These are phyloP conservation scores for Athetis lepigone DNA, from an alignment of 2,888 invertebrate species.

Conservation along the genomic window DNA sequence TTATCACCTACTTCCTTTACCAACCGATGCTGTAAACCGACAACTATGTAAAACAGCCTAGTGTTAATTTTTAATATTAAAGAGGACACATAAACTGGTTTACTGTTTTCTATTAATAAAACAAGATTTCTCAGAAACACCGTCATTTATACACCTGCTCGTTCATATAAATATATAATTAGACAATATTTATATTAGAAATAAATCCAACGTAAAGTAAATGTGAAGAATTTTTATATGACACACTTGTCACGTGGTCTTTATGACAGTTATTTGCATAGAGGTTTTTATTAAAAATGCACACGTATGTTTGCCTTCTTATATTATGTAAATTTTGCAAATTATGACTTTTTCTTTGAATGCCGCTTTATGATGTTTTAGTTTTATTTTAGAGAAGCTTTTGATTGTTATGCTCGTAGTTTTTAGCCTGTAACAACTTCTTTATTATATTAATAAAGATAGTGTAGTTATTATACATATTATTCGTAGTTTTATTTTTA, in stretches of 20 bases:
- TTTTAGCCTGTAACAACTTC: no score
- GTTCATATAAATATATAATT: constrained; percentile 59
- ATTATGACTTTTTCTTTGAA: constrained; percentile 42
- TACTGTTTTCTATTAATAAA: constrained; percentile 69
- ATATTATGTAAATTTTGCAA: constrained; percentile 45
- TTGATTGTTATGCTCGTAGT: no score
- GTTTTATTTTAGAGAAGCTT: constrained; percentile 28
- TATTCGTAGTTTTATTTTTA: no score
- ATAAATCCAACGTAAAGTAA: constrained; percentile 39
- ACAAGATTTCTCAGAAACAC: constrained; percentile 66
- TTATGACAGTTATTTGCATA: constrained; percentile 40
- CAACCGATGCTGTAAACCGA: constrained; percentile 28
- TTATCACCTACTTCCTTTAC: constrained; percentile 57
- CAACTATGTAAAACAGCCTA: constrained; percentile 54
- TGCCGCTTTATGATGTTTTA: constrained; percentile 13
- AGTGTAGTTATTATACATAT: no score
- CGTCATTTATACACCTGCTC: constrained; percentile 36
- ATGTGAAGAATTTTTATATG: constrained; percentile 38
- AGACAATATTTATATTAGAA: constrained; percentile 55
- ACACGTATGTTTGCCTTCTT: constrained; percentile 31
- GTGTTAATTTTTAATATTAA: constrained; percentile 66
- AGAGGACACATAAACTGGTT: constrained; percentile 68
- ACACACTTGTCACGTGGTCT: constrained; percentile 26
- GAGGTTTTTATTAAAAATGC: constrained; percentile 58
- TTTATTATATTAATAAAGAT: no score